These are phyloP conservation scores for Lucilia cuprina DNA, from an alignment of 1,140 invertebrate genomes.

Conservation along the genomic window DNA sequence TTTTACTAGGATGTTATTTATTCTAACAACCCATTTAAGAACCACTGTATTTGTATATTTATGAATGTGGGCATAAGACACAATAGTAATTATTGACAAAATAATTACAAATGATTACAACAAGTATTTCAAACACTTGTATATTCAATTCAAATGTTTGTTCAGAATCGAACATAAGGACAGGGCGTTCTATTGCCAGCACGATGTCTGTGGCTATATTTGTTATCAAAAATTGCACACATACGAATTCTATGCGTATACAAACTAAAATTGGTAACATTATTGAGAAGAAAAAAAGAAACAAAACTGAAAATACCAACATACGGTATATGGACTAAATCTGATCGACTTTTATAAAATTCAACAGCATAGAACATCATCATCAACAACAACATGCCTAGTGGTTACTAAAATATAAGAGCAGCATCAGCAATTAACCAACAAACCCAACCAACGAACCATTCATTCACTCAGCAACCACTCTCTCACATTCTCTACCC, in stretches of 20 bases:
- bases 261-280: slow-evolving; percentile 1
- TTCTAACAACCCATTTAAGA: neutral
- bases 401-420: slow-evolving; percentile 19
- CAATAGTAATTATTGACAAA: slow-evolving; percentile 63
- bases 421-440: slow-evolving; percentile 13
- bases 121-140: neutral
- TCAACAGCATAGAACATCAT: neutral
- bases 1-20: too few relatives aligned
- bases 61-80: slow-evolving; percentile 60
- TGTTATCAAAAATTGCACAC: neutral
- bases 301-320: neutral
- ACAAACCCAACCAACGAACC: neutral
- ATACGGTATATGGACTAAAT: slow-evolving; percentile 10
- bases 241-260: neutral
- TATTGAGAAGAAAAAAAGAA: neutral
- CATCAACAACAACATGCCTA: neutral
- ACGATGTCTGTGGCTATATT: neutral
- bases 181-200: slow-evolving; percentile 9
- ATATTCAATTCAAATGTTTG: neutral
- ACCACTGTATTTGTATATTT: neutral
- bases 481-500: neutral
- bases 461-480: neutral
- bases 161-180: slow-evolving; percentile 19
- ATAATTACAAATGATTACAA: slow-evolving; percentile 60
- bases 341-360: neutral